Evolutionary conservation across 2,797 vertebrate genomes (phyloP), one percentile per base, ranked within the genome.

Genomic region (Scolopax rusticola): DNA sequence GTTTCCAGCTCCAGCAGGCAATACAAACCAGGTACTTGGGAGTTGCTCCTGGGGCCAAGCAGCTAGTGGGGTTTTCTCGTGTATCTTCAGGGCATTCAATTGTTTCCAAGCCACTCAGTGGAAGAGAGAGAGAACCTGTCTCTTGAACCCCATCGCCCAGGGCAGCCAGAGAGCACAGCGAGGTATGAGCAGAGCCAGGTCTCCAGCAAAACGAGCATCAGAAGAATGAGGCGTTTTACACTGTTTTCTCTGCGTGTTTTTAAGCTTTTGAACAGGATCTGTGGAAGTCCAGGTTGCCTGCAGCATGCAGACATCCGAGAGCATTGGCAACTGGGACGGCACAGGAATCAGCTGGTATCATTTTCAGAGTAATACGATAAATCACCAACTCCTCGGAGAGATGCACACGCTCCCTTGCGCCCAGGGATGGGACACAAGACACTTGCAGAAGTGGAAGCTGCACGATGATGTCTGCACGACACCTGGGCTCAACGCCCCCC

Each of bases 21-120:
- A 2, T 2, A 6, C 41, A 43, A 61, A 57, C 28, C 19, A 40
- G 60, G 21, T 8, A 18, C 61, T 21, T 3, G 0, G 40, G 30
- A 80, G 54, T 28, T 8, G 3, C 43, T 50, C 61, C 51, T 6
- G 28, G 17, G 51, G 41, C 18, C 24, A 36, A 69, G 7, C 21
- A 54, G 0, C 28, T 2, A 6, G 9, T 0, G 24, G 33, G 20
- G 43, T 24, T 54, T 53, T 27, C 69, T 30, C 48, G 21, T 32
- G 43, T 20, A 45, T 41, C 51, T 69, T 82, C 3, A 0, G 0
- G 70, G 17, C 17, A 23, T 12, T 47, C 54, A 51, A 2, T 32
- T 13, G 33, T 4, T 84, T 54, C 80, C 70, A 76, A 45, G 63
- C 8, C 41, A 14, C 24, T 6, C 2, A 0, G 12, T 0, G 0